Base-by-base conservation (phyloP, 2,888 invertebrate species). In the Coenonympha glycerion region DNA sequence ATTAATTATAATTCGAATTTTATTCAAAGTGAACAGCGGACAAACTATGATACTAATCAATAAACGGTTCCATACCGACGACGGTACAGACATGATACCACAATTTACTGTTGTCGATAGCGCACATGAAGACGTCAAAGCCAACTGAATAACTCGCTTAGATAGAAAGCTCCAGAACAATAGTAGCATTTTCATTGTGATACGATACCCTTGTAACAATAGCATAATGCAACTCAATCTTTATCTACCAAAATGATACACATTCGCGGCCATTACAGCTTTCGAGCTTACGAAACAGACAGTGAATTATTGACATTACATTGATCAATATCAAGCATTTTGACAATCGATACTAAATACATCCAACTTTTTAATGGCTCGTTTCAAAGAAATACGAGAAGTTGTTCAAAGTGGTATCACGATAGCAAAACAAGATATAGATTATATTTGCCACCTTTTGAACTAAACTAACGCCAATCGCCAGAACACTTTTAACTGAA, bases 1-100 rank as follows among this genome's bases (percentile, higher is more conserved):
- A 87, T 86, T 87, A 86, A 86, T 87, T 85, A 87, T 87, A 87
- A 87, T 87, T 87, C 85, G 86, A 86, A 85, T 87, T 85, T 87
- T 87, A 87, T 87, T 87, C 86, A 87, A 87, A 87, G 87, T 79
- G 84, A 82, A 85, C 85, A 85, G 79, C 85, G 81, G 79, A 84
- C 85, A 83, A 83, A 84, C 83, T 74, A 83, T 74, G 86, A 86
- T 87, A 87, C 85, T 79, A 85, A 87, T 87, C 87, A 86, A 86
- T 87, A 86, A 87, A 84, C 85, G 85, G 86, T 87, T 86, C 82
- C 78, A 75, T 85, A 87, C 86, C 80, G 83, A 78, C 79, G 79
- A 80, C 78, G 79, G 71, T 79, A 81, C 80, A 73, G 76, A 82
- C 84, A 82, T 72, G 84, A 82, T 85, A 85, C 83, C 68, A 86